A percentile compares a stretch with the other conserved stretches of the same genome.
These are phyloP conservation scores for Apeltes quadracus DNA, from an alignment of 2,113 vertebrate genomes.

Conservation along the genomic window DNA sequence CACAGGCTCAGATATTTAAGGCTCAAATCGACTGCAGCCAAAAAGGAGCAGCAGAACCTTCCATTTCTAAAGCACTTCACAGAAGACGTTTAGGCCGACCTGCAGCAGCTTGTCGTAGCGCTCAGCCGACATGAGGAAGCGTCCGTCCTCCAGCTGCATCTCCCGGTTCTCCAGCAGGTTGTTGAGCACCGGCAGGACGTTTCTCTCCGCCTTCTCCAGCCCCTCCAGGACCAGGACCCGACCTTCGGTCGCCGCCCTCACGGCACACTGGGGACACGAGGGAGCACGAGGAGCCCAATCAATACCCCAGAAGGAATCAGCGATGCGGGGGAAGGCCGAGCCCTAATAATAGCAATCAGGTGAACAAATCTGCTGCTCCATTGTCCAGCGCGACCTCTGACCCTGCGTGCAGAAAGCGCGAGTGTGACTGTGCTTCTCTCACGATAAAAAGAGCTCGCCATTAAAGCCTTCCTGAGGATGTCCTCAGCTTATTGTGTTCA, in stretches of 20 bases:
- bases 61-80: background rate
- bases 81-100: slow-evolving; percentile 70
- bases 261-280: slow-evolving; percentile 87
- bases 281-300: background rate
- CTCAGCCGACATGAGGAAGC: slow-evolving; percentile 93
- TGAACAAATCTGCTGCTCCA: slow-evolving; percentile 19
- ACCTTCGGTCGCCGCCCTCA: slow-evolving; percentile 92
- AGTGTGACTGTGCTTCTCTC: slow-evolving; percentile 1
- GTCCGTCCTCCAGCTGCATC: slow-evolving; percentile 98
- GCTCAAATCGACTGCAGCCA: slow-evolving; percentile 15
- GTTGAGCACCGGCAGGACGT: slow-evolving; percentile 93
- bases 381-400: slow-evolving; percentile 15
- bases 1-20: background rate
- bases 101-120: slow-evolving; percentile 94
- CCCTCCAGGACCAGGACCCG: slow-evolving; percentile 94
- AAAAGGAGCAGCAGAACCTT: background rate
- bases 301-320: slow-evolving; percentile 3
- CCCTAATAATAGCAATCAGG: background rate
- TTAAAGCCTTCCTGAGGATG: slow-evolving; percentile 61
- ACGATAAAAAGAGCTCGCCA: slow-evolving; percentile 17
- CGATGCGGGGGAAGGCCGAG: background rate
- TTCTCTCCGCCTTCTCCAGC: slow-evolving; percentile 94
- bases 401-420: slow-evolving; percentile 8
- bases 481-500: slow-evolving; percentile 39
- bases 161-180: slow-evolving; percentile 97